Base-by-base conservation (phyloP, 2,888 invertebrate genomes). In the Troides helena region DNA sequence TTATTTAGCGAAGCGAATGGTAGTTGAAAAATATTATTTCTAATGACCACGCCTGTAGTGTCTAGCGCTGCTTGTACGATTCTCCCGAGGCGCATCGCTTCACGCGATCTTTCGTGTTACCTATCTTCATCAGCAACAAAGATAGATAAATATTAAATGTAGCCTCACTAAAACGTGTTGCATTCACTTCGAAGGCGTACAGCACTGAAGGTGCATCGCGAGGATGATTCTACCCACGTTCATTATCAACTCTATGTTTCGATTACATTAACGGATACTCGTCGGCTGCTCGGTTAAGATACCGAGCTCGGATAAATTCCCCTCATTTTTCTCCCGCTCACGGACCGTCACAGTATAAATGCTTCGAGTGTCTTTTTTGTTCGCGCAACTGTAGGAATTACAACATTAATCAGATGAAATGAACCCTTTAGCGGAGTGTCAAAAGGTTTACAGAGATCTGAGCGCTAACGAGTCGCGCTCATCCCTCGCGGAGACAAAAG, bases 371-470 rank as follows among this genome's bases (percentile, higher is more conserved):
- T 85, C 83, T 85, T 84, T 85, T 88, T 87, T 88, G 84, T 85
- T 81, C 81, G 80, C 81, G 76, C 81, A 80, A 83, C 84, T 82
- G 78, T 84, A 86, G 82, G 85, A 88, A 90, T 90, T 89, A 87
- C 86, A 80, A 80, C 87, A 91, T 89, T 88, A 88, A 88, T 91
- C 90, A 89, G 82, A 77, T 78, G 80, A 89, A 89, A 91, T 89
- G 86, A 89, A 89, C 87, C 87, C 90, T 89, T 90, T 89, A 89
- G 86, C 86, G 84, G 86, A 88, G 89, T 86, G 88, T 90, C 89
- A 89, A 88, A 90, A 89, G 87, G 88, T 84, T 88, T 85, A 84
- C 82, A 80, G 79, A 86, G 83, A 87, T 89, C 83, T 83, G 78
- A 68, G 78, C 74, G 73, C 81, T 83, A 86, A 87, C 83, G 85